Evolutionary conservation across 2,113 vertebrate genomes (phyloP).

Genomic region (Hirundichthys speculiger): DNA sequence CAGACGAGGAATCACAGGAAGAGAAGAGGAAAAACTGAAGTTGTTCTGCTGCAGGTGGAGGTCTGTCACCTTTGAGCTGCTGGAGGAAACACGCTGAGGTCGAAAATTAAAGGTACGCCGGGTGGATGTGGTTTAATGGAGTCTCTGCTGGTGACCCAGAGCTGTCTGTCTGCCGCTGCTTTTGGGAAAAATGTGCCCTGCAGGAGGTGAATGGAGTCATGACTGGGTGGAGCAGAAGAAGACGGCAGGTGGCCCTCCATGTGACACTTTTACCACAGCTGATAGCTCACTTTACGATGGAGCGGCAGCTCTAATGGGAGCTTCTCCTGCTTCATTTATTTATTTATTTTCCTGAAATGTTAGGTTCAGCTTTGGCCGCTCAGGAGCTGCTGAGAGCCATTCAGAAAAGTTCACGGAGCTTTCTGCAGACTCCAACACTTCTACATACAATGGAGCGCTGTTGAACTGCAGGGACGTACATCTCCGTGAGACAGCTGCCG

Average conservation of each 20-base stretch:
- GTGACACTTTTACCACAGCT: not conserved
- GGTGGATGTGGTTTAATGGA: conserved; percentile 24
- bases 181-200: not conserved
- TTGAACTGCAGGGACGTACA: conserved; percentile 46
- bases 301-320: not conserved
- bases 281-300: conserved; percentile 9
- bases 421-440: conserved; percentile 45
- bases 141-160: conserved; percentile 2
- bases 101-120: conserved; percentile 58
- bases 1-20: conserved; percentile 22
- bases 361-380: conserved; percentile 3
- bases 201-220: not conserved
- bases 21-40: conserved; percentile 18
- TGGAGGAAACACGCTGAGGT: conserved; percentile 38
- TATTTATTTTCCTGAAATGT: conserved; percentile 10
- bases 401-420: conserved; percentile 29
- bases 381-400: conserved; percentile 8
- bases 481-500: conserved; percentile 64
- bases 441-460: conserved; percentile 67
- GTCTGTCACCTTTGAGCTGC: conserved; percentile 42
- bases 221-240: conserved; percentile 2
- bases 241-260: conserved; percentile 9
- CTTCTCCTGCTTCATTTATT: not conserved
- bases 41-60: conserved; percentile 40
- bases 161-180: not conserved